These are phyloP conservation scores for Drosophila rhopaloa DNA, from an alignment of 1,140 invertebrate species.

Conservation along the genomic window DNA sequence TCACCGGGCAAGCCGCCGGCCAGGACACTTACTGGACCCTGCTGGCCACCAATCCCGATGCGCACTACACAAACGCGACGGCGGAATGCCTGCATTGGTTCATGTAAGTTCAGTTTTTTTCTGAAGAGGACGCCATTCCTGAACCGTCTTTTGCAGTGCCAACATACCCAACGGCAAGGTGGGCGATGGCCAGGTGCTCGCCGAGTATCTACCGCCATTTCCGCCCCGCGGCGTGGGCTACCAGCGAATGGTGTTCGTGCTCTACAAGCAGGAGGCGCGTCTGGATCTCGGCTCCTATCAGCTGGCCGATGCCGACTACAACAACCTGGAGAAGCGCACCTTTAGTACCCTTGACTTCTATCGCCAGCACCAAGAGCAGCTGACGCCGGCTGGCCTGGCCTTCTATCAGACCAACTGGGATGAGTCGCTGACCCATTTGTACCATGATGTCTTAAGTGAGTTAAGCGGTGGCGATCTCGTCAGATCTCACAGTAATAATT, in stretches of 20 bases:
- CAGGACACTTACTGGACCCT: slow-evolving; percentile 92
- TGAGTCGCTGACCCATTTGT: slow-evolving; percentile 90
- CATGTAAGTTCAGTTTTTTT: slow-evolving; percentile 88
- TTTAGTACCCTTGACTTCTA: slow-evolving; percentile 97
- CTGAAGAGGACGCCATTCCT: background rate
- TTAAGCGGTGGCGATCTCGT: background rate
- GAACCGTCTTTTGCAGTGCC: slow-evolving; percentile 65
- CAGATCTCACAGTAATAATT: background rate
- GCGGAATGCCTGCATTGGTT: slow-evolving; percentile 98
- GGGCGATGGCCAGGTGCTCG: slow-evolving; percentile 91
- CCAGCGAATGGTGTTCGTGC: slow-evolving; percentile 95
- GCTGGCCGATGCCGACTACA: slow-evolving; percentile 62
- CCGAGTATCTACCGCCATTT: slow-evolving; percentile 96
- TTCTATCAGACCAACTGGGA: slow-evolving; percentile 99
- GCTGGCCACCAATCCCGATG: slow-evolving; percentile 94
- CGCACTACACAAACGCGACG: slow-evolving; percentile 90
- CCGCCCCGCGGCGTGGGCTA: slow-evolving; percentile 96
- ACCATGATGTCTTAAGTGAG: slow-evolving; percentile 91
- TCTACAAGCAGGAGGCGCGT: slow-evolving; percentile 94
- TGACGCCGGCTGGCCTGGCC: slow-evolving; percentile 95
- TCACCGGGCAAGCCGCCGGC: slow-evolving; percentile 81
- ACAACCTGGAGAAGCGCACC: slow-evolving; percentile 88
- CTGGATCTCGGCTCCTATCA: slow-evolving; percentile 88
- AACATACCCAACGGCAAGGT: slow-evolving; percentile 95
- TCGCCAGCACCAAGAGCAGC: slow-evolving; percentile 90